phyloP scores from a whole-genome alignment of 2,113 vertebrate genomes.

The Empidonax alnorum region DNA sequence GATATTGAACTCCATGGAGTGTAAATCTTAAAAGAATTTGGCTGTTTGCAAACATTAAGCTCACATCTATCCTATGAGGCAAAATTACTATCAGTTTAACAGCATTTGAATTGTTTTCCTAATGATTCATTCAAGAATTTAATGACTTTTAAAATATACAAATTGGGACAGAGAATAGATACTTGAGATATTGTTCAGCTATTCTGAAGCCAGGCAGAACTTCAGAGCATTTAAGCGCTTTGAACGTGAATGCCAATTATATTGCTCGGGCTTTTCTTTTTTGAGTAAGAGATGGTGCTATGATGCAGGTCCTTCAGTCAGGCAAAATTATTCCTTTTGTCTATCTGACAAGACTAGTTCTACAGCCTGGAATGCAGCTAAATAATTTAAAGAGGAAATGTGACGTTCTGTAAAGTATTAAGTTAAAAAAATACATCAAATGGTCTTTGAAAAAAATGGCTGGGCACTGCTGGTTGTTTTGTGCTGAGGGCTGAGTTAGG shows the following conservation, averaged over 20 bases:
- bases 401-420: neutral
- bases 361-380: slow-evolving; percentile 11
- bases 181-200: slow-evolving; percentile 60
- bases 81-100: slow-evolving; percentile 71
- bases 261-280: slow-evolving; percentile 39
- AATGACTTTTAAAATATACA: slow-evolving; percentile 71
- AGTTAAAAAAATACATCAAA: neutral
- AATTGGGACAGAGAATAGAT: slow-evolving; percentile 56
- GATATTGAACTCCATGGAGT: slow-evolving; percentile 28
- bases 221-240: slow-evolving; percentile 51
- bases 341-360: neutral
- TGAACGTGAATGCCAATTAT: slow-evolving; percentile 39
- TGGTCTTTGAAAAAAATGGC: neutral
- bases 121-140: slow-evolving; percentile 74
- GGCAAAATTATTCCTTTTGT: neutral
- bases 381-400: neutral
- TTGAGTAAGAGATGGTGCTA: slow-evolving; percentile 4
- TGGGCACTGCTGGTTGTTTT: neutral
- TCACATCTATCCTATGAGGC: slow-evolving; percentile 40
- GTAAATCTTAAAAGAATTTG: slow-evolving; percentile 56
- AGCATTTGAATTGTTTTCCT: slow-evolving; percentile 75
- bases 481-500: neutral
- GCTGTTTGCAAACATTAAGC: slow-evolving; percentile 57
- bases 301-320: slow-evolving; percentile 7
- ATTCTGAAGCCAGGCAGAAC: slow-evolving; percentile 53